A percentile compares a stretch with the other conserved stretches of the same genome.
phyloP scores from a whole-genome alignment of 2,888 invertebrate species.

The Xanthorhoe spadicearia region DNA sequence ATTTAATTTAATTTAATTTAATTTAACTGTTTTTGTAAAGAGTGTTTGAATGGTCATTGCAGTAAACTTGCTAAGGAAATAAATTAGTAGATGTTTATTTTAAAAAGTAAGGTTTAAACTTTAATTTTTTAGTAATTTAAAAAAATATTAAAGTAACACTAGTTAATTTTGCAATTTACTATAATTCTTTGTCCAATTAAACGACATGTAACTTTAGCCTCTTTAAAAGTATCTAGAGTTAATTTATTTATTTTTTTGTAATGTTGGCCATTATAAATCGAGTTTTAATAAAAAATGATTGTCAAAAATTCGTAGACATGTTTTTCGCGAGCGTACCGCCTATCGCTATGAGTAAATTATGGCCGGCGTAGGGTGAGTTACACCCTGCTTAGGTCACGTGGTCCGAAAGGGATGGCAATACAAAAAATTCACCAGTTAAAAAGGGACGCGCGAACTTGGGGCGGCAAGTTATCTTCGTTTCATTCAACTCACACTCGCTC shows the following conservation, averaged over 20 bases:
- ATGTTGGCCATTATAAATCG: neutral
- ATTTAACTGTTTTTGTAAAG: constrained; percentile 11
- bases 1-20: constrained; percentile 33
- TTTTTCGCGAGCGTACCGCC: constrained; percentile 82
- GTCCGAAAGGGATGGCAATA: constrained; percentile 71
- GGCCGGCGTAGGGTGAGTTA: constrained; percentile 84
- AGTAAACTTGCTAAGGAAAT: neutral
- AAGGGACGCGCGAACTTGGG: constrained; percentile 73
- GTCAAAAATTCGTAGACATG: constrained; percentile 70
- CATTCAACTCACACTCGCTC: constrained; percentile 84
- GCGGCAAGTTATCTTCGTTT: constrained; percentile 85
- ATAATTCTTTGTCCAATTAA: no score
- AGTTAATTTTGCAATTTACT: no score
- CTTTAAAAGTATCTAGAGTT: no score
- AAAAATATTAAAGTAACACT: no score
- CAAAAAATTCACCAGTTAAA: constrained; percentile 57
- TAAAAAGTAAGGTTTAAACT: no score
- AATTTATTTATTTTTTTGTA: neutral
- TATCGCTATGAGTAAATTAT: constrained; percentile 85
- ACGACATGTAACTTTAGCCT: no score
- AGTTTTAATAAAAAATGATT: constrained; percentile 12
- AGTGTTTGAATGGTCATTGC: neutral
- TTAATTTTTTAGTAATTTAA: no score
- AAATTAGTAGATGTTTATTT: no score
- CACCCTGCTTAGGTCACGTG: constrained; percentile 85